Evolutionary conservation across 2,888 invertebrate species (phyloP).

Genomic region (Archips xylosteana): DNA sequence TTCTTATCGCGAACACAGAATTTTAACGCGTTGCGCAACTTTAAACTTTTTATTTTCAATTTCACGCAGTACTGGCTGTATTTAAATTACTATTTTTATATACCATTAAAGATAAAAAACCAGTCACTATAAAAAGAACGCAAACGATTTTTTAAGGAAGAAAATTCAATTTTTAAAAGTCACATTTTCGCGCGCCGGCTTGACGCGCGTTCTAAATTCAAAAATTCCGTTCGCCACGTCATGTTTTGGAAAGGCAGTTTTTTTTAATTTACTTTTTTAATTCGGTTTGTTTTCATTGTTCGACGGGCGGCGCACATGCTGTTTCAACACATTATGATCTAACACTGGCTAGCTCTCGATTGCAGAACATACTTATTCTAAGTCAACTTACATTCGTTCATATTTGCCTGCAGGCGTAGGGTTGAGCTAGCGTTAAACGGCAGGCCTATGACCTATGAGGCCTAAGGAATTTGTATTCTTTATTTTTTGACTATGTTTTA

Average conservation of each 20-base stretch:
- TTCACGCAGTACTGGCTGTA: conserved; percentile 63
- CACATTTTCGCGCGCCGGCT: conserved; percentile 65
- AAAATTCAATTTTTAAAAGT: conserved; percentile 48
- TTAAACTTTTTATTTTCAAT: conserved; percentile 66
- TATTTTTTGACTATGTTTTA: background rate
- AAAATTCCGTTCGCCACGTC: conserved; percentile 41
- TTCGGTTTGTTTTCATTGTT: conserved; percentile 75
- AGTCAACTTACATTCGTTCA: conserved; percentile 86
- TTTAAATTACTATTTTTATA: conserved; percentile 52
- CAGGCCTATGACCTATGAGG: conserved; percentile 35
- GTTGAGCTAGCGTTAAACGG: conserved; percentile 66
- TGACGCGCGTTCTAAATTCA: conserved; percentile 48
- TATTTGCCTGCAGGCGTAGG: conserved; percentile 85
- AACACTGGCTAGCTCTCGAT: conserved; percentile 84
- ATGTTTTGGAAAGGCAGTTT: conserved; percentile 31
- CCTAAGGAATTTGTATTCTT: conserved; percentile 9
- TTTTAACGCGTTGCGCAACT: conserved; percentile 64
- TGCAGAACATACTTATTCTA: conserved; percentile 86
- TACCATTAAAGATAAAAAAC: conserved; percentile 49
- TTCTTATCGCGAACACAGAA: conserved; percentile 57
- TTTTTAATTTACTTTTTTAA: conserved; percentile 58
- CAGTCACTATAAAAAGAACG: conserved; percentile 46
- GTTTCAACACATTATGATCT: conserved; percentile 86
- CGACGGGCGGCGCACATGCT: conserved; percentile 75
- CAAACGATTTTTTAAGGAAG: conserved; percentile 43